Percentiles rank a stretch among this genome's conserved stretches.
phyloP scores from a whole-genome alignment of 2,888 invertebrate genomes.

The Polymixis flavicincta region DNA sequence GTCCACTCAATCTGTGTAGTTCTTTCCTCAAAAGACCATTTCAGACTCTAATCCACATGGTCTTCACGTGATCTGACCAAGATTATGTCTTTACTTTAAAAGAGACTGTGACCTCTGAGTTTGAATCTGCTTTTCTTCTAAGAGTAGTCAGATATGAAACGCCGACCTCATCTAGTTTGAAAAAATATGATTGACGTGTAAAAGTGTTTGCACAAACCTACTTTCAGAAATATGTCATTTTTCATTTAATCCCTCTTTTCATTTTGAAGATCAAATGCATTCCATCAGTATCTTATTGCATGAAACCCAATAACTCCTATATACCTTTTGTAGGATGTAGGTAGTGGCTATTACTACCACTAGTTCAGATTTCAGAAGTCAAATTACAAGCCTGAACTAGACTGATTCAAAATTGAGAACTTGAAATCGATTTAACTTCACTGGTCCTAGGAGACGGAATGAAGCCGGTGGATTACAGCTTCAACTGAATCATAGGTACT shows the following conservation, averaged over 20 bases:
- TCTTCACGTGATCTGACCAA: no score
- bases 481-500: slow-evolving; percentile 9
- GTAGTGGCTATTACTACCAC: background rate
- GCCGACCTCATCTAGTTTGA: no score
- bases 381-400: slow-evolving; percentile 51
- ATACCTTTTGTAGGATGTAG: slow-evolving; percentile 1
- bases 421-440: slow-evolving; percentile 57
- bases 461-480: slow-evolving; percentile 13
- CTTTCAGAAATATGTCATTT: no score
- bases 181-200: no score
- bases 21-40: no score
- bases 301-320: background rate
- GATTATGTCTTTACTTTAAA: no score
- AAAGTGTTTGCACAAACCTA: no score
- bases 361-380: slow-evolving; percentile 44
- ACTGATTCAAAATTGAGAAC: slow-evolving; percentile 53
- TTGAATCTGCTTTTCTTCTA: no score
- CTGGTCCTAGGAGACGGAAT: slow-evolving; percentile 47
- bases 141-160: no score
- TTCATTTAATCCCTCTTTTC: background rate
- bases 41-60: no score
- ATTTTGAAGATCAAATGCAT: background rate
- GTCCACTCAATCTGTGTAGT: no score
- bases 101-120: no score
- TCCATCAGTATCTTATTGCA: background rate